A percentile compares a stretch with the other conserved stretches of the same genome.
Conservation (phyloP, 2,797 vertebrate species). For the Siniperca undulata region DNA sequence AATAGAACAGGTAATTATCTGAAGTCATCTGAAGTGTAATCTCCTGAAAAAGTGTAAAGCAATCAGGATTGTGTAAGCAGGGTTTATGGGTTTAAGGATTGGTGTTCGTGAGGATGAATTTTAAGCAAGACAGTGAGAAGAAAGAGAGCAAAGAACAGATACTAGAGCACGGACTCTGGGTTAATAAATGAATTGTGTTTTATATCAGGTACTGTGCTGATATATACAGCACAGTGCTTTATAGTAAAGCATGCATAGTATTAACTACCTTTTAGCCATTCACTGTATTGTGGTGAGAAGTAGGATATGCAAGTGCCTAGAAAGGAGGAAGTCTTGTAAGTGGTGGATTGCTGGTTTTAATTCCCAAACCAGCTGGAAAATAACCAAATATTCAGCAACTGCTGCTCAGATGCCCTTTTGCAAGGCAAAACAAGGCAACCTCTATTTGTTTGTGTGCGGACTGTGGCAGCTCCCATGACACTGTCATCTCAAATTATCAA, state of each 20-base stretch:
- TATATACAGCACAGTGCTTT: background rate
- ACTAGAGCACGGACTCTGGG: background rate
- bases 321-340: background rate
- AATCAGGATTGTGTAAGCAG: slow-evolving; percentile 26
- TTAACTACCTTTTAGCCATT: background rate
- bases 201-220: background rate
- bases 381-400: background rate
- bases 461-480: background rate
- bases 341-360: background rate
- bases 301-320: background rate
- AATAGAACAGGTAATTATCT: slow-evolving; percentile 48
- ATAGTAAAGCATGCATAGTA: background rate
- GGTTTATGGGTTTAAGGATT: slow-evolving; percentile 26
- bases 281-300: background rate
- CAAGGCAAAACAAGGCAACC: background rate
- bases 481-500: background rate
- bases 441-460: background rate
- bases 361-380: slow-evolving; percentile 1
- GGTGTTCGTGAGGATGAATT: slow-evolving; percentile 40
- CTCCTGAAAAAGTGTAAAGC: slow-evolving; percentile 43
- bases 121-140: background rate
- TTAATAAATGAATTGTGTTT: slow-evolving; percentile 4
- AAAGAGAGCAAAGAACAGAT: background rate
- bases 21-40: slow-evolving; percentile 32
- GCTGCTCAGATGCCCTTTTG: background rate